Percentiles rank a stretch among this genome's conserved stretches.
phyloP scores from a whole-genome alignment of 2,797 vertebrate genomes.

The Calcarius lapponicus region DNA sequence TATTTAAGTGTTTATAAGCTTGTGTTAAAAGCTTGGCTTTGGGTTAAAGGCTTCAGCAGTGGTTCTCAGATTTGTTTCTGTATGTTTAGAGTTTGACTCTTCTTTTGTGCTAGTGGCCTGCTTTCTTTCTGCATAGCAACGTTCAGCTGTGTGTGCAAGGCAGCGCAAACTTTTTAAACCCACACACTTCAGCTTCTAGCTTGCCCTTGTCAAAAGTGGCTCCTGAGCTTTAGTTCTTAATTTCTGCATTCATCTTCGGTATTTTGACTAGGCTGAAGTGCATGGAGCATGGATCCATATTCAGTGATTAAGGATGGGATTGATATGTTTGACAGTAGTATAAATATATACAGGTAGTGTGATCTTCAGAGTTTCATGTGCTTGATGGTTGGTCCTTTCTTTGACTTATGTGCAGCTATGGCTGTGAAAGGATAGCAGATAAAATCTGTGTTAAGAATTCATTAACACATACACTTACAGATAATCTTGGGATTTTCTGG shows the following conservation, averaged over 20 bases:
- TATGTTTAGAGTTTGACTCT: background rate
- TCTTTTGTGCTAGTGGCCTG: background rate
- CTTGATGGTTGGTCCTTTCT: background rate
- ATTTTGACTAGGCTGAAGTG: slow-evolving; percentile 49
- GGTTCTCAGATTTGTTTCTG: background rate
- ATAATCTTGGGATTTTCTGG: background rate
- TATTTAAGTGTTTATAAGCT: background rate
- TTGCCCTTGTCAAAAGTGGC: slow-evolving; percentile 22
- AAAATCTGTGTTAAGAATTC: background rate
- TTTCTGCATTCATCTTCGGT: slow-evolving; percentile 35
- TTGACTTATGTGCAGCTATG: background rate
- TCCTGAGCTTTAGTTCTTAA: slow-evolving; percentile 48
- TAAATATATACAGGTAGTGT: background rate
- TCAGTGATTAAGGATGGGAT: background rate
- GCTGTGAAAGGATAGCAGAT: background rate
- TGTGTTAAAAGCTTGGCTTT: background rate
- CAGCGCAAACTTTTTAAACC: background rate
- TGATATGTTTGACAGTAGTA: background rate
- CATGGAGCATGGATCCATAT: slow-evolving; percentile 59
- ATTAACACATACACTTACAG: background rate
- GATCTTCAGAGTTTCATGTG: background rate
- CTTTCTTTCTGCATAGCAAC: background rate
- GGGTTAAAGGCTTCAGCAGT: background rate
- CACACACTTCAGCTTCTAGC: background rate
- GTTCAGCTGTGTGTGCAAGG: background rate